Evolutionary conservation across 92 coral and sea anemone species (phyloP).

Genomic region (Plumapathes pennacea): DNA sequence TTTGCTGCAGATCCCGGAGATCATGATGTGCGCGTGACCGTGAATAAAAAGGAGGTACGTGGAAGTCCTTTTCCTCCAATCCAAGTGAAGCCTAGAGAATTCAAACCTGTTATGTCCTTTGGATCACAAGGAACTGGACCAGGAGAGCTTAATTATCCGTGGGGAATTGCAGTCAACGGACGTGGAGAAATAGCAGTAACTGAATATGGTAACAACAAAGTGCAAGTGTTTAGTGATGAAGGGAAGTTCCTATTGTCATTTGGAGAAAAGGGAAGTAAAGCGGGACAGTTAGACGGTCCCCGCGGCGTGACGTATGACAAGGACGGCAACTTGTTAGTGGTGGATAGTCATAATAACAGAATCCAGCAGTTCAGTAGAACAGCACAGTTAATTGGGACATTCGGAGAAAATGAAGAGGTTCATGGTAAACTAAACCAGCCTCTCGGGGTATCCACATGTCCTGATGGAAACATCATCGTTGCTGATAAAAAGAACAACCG

Average conservation of each 20-base stretch:
- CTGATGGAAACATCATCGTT: slow-evolving; percentile 28
- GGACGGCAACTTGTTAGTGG: slow-evolving; percentile 23
- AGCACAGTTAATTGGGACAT: slow-evolving; percentile 14
- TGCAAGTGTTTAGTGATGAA: slow-evolving; percentile 23
- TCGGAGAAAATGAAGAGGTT: slow-evolving; percentile 19
- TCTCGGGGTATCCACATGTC: slow-evolving; percentile 26
- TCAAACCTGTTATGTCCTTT: slow-evolving; percentile 19
- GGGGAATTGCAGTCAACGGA: slow-evolving; percentile 31
- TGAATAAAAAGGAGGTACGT: slow-evolving; percentile 10
- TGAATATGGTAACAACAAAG: slow-evolving; percentile 27
- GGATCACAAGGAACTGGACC: too few relatives aligned
- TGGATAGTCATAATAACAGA: slow-evolving; percentile 38
- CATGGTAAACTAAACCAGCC: slow-evolving; percentile 29
- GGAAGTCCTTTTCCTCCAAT: slow-evolving; percentile 44
- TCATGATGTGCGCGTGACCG: slow-evolving; percentile 5
- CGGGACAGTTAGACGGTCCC: slow-evolving; percentile 25
- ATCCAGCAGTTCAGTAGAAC: slow-evolving; percentile 7
- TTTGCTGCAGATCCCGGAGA: slow-evolving; percentile 25
- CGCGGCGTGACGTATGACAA: slow-evolving; percentile 18
- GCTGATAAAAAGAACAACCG: slow-evolving; percentile 36
- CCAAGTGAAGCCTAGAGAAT: slow-evolving; percentile 31
- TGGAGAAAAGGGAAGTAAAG: slow-evolving; percentile 21
- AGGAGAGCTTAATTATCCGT: slow-evolving; percentile 29
- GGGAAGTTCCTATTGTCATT: slow-evolving; percentile 15
- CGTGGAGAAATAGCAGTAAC: slow-evolving; percentile 26